Evolutionary conservation across 2,113 vertebrate species (phyloP).

Genomic region (Onychostruthus taczanowskii): DNA sequence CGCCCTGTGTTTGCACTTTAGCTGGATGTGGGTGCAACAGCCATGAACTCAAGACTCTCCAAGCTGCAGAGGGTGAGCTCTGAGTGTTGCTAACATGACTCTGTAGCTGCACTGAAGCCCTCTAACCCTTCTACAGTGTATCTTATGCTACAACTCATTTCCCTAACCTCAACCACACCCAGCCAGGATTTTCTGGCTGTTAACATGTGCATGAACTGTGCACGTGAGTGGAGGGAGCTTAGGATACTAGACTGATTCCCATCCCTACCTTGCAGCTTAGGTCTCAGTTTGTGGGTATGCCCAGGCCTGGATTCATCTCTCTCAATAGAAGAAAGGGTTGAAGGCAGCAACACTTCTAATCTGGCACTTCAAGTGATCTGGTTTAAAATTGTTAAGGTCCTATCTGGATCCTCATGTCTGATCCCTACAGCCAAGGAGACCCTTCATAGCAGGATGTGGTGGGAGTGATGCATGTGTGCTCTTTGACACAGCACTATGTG

Average conservation of each 20-base stretch:
- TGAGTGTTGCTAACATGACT: constrained; percentile 59
- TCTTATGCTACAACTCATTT: constrained; percentile 24
- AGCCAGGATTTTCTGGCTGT: background rate
- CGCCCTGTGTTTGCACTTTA: constrained; percentile 51
- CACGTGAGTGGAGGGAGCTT: background rate
- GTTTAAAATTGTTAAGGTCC: background rate
- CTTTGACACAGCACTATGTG: background rate
- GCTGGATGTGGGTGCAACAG: constrained; percentile 63
- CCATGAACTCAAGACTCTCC: constrained; percentile 61
- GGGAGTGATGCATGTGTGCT: background rate
- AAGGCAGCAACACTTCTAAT: background rate
- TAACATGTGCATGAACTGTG: constrained; percentile 39
- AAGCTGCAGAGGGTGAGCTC: constrained; percentile 66
- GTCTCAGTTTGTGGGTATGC: background rate
- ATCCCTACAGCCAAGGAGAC: background rate
- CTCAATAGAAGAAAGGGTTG: background rate
- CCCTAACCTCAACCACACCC: background rate
- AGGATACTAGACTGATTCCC: background rate
- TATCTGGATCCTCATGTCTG: rapidly evolving
- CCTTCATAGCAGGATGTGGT: background rate
- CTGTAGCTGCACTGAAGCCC: constrained; percentile 44
- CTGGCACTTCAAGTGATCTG: background rate
- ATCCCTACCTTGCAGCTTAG: background rate
- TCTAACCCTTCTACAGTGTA: constrained; percentile 33
- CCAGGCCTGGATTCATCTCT: background rate